Evolutionary conservation across 2,113 vertebrate species (phyloP), one percentile per base, ranked within the genome.

Genomic region (Protobothrops flavoviridis): DNA sequence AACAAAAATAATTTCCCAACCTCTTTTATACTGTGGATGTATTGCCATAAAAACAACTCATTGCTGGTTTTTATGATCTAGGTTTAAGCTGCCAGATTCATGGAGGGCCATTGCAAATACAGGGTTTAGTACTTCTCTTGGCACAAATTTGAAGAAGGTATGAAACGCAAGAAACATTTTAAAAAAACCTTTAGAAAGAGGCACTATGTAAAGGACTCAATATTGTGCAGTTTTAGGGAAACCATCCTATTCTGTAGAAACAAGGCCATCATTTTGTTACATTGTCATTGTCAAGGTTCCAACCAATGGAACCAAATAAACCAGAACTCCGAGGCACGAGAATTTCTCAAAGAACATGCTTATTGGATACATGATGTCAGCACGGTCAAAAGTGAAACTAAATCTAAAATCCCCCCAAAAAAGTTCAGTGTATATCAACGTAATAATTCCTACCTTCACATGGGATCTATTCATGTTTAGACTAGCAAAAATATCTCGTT

Each of bases 61-160:
- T 0, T 3, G 26, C 57, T 0, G 87, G 61, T 91, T 74, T 24
- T 89, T 50, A 92, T 17, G 90, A 2, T 2, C 69, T 33, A 87
- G 20, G 48, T 91, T 92, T 90, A 91, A 17, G 3, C 5, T 53
- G n/a, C 7, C 0, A 0, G 59, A 86, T 92, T 29, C 12, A 5
- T 93, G 45, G 0, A 94, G 92, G 52, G 9, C 87, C 55, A 89
- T 2, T 7, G 74, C 85, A 85, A 53, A 86, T 1, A 89, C 29
- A 29, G 17, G 26, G 5, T n/a, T 81, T n/a, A 57, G 9, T 90
- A 1, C 52, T 74, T 74, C 87, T 87, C 53, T 8, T 52, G 5
- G 0, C 10, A 50, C 91, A 52, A 0, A 5, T 24, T 53, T 86
- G 0, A 33, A 15, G 20, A 6, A 1, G 56, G 0, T 0, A 50